Evolutionary conservation across 2,113 vertebrate species (phyloP).

Genomic region (Nesogale talazaci): DNA sequence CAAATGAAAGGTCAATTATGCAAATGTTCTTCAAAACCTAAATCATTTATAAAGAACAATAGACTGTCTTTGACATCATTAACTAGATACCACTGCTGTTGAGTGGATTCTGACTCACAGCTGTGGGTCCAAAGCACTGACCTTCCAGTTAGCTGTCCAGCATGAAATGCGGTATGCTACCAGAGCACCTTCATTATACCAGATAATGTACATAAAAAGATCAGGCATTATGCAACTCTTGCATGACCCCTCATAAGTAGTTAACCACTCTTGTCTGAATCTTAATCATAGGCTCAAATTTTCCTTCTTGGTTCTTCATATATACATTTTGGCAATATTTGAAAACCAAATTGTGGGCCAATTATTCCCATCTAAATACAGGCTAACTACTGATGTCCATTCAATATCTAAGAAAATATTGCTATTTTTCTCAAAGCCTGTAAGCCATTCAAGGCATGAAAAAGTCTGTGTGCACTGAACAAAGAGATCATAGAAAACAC

Average conservation of each 20-base stretch:
- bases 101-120: no score
- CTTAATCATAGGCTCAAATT: neutral
- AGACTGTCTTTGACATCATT: neutral
- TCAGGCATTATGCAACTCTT: neutral
- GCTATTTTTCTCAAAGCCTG: neutral
- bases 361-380: neutral
- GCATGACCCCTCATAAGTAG: neutral
- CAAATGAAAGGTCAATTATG: constrained; percentile 17
- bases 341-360: neutral
- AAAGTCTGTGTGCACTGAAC: neutral
- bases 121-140: no score
- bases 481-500: constrained; percentile 1
- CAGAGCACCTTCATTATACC: neutral
- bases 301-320: neutral
- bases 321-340: neutral
- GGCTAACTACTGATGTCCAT: neutral
- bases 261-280: constrained; percentile 22
- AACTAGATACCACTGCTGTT: neutral
- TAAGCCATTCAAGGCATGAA: neutral
- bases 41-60: neutral
- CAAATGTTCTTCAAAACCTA: neutral
- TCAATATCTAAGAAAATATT: neutral
- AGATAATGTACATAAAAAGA: neutral
- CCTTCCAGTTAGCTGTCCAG: no score
- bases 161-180: no score